Conservation (phyloP, 2,113 vertebrate genomes). For the Orycteropus afer region DNA sequence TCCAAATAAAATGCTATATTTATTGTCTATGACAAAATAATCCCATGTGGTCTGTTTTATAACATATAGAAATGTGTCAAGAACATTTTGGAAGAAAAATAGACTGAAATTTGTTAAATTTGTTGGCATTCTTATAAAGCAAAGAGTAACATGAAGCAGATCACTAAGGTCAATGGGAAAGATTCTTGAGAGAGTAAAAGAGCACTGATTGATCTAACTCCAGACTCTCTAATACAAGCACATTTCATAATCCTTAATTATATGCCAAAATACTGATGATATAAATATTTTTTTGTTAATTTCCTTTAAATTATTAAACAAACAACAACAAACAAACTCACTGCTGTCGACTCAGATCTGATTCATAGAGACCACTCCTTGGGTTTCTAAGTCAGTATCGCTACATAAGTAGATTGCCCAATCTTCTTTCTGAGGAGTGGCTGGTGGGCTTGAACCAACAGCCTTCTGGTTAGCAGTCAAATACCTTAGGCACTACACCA, state of each 20-base stretch:
- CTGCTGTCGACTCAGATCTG: no score
- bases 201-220: not conserved
- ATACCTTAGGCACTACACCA: no score
- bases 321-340: no score
- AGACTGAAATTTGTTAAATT: not conserved
- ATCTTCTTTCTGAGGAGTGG: no score
- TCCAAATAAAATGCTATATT: not conserved
- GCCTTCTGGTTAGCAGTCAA: no score
- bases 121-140: slow-evolving; percentile 32
- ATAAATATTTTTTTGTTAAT: not conserved
- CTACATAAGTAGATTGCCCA: no score
- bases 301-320: not conserved
- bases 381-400: no score
- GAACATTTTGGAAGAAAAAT: not conserved
- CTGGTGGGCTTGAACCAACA: no score
- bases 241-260: not conserved
- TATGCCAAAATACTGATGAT: not conserved
- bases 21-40: not conserved
- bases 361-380: no score
- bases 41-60: not conserved
- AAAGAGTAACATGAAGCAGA: not conserved
- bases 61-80: not conserved
- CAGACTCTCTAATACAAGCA: not conserved
- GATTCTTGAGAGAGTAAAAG: not conserved
- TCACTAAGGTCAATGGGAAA: not conserved